Evolutionary conservation across 2,797 vertebrate genomes (phyloP).

Genomic region (Anas georgica): DNA sequence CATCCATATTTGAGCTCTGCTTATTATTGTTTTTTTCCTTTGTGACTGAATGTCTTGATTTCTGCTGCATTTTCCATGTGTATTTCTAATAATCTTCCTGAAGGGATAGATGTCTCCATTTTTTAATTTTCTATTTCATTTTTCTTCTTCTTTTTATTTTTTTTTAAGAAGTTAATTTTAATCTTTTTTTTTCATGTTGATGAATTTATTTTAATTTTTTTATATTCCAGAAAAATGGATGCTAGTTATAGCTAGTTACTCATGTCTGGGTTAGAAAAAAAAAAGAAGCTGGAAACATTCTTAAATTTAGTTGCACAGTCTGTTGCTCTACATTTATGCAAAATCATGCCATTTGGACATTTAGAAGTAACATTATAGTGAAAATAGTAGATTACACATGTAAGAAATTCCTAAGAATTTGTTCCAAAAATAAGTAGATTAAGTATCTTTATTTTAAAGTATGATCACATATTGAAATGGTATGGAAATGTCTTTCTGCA

Average conservation of each 20-base stretch:
- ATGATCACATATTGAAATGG: neutral
- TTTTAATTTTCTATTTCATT: neutral
- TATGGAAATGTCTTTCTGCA: neutral
- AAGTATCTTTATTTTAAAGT: neutral
- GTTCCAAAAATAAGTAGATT: neutral
- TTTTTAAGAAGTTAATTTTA: neutral
- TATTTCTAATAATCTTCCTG: neutral
- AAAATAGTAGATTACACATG: neutral
- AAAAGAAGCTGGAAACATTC: neutral
- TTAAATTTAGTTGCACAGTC: neutral
- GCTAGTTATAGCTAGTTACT: neutral
- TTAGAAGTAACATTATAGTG: neutral
- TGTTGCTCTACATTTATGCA: neutral
- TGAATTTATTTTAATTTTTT: neutral
- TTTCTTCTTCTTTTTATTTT: neutral
- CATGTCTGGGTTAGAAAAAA: neutral
- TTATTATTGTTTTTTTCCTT: neutral
- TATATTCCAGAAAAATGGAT: neutral
- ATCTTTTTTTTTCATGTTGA: neutral
- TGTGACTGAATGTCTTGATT: neutral
- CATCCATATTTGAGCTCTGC: neutral
- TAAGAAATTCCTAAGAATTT: neutral
- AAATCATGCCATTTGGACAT: neutral
- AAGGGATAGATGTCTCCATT: neutral
- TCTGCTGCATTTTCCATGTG: neutral